phyloP scores from a whole-genome alignment of 2,113 vertebrate species.

The Calonectris borealis region DNA sequence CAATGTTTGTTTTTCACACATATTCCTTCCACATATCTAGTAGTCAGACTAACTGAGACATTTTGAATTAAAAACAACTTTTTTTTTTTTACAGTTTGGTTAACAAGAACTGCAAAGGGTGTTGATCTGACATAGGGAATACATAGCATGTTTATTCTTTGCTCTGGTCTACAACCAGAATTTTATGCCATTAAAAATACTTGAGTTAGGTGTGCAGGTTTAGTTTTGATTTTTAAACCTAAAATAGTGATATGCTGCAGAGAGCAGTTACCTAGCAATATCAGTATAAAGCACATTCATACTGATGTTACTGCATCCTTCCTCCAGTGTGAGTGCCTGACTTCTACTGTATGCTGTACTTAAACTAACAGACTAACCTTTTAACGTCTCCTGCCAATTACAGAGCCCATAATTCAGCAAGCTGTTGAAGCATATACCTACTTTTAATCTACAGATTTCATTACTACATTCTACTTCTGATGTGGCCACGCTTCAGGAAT shows the following conservation, averaged over 20 bases:
- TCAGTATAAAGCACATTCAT: not conserved
- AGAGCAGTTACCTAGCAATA: not conserved
- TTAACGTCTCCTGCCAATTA: not conserved
- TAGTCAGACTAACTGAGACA: not conserved
- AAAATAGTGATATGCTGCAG: not conserved
- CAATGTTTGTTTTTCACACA: not conserved
- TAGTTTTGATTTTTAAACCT: not conserved
- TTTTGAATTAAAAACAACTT: not conserved
- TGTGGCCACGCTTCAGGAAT: not conserved
- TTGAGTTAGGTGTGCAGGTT: not conserved
- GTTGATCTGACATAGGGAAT: not conserved
- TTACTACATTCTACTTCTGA: not conserved
- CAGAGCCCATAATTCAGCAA: not conserved
- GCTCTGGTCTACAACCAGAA: not conserved
- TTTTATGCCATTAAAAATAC: not conserved
- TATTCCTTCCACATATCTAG: not conserved
- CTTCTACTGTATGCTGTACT: not conserved
- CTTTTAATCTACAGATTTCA: constrained; percentile 21
- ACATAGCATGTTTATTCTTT: not conserved
- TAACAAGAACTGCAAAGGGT: not conserved
- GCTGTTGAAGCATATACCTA: not conserved
- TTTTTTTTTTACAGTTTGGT: not conserved
- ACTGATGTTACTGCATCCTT: not conserved
- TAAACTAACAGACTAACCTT: not conserved
- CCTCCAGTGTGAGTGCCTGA: not conserved